Base-by-base conservation (phyloP, 2,797 vertebrate genomes). In the Somateria mollissima region DNA sequence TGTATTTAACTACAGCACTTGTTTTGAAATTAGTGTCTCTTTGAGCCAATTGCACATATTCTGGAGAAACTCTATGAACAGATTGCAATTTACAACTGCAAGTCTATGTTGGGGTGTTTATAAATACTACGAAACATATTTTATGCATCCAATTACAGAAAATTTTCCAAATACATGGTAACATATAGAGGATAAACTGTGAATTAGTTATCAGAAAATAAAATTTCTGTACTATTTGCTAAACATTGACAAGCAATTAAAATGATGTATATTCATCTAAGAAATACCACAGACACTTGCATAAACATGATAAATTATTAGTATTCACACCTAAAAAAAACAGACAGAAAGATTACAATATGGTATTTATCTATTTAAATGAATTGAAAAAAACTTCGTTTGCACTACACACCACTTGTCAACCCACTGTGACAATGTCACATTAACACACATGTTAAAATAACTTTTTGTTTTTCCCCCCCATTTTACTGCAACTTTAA, bases 21-120 rank as follows among this genome's bases (percentile, higher is more conserved):
- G 37, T 43, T 91, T 76, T 57, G 19, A 89, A 89, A 75, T 45
- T 22, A 84, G 6, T 89, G 60, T 69, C 65, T 83, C n/a, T 93
- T 87, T 18, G 24, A 73, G 39, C 4, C 53, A 74, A 28, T 67
- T 74, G 27, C 32, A 36, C 21, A 43, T 22, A 64, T 16, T 6
- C 53, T 43, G 57, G 22, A 84, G n/a, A 87, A 88, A 77, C 12
- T 58, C 41, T n/a, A 14, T 6, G 13, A 87, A 76, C 37, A 80
- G 39, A 74, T 0, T 64, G 43, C 7, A 36, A 25, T 74, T 80
- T 56, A 85, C 21, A 80, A 87, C 19, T 89, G 13, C 27, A 56
- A 62, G 25, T 65, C 71, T 73, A 69, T 84, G 15, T 30, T 41
- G 9, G 5, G 24, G 13, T 74, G 39, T 61, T 96, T 82, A 82